phyloP scores from a whole-genome alignment of 2,888 invertebrate genomes.

The Dusona sp. region DNA sequence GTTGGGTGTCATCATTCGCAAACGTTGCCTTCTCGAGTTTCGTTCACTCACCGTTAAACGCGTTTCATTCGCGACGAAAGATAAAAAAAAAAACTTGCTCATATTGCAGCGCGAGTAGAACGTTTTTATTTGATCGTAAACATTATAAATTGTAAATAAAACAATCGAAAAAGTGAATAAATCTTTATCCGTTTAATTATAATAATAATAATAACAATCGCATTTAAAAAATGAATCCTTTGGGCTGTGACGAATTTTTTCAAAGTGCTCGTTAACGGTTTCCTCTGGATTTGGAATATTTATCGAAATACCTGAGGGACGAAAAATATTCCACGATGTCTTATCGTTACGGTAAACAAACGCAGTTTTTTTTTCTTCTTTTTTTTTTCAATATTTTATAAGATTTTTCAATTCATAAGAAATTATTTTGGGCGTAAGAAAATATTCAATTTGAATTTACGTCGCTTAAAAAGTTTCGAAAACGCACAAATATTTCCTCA shows the following conservation, averaged over 20 bases:
- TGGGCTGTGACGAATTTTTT: constrained; percentile 6
- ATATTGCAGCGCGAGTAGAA: not conserved
- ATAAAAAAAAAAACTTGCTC: constrained; percentile 34
- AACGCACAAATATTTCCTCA: not conserved
- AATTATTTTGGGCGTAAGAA: not conserved
- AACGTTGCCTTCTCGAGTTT: constrained; percentile 59
- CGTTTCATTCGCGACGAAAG: constrained; percentile 12
- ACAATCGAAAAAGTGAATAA: not conserved
- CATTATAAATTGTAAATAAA: not conserved
- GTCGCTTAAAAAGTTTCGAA: not conserved
- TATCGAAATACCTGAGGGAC: not conserved
- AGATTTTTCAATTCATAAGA: not conserved
- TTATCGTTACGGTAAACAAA: constrained; percentile 65
- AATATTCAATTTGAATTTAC: not conserved
- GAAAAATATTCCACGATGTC: constrained; percentile 38
- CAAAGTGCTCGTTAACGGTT: constrained; percentile 25
- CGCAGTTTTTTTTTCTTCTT: constrained; percentile 23
- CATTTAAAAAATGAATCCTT: not conserved
- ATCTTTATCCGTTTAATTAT: not conserved
- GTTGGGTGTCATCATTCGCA: constrained; percentile 76
- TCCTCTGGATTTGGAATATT: constrained; percentile 25
- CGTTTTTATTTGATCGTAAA: not conserved
- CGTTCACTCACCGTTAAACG: constrained; percentile 26
- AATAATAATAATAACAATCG: not conserved
- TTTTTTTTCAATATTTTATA: too few relatives aligned